A percentile compares a stretch with the other conserved stretches of the same genome.
Evolutionary conservation across 2,113 vertebrate species (phyloP).

Genomic region (Ardeotis arabs): DNA sequence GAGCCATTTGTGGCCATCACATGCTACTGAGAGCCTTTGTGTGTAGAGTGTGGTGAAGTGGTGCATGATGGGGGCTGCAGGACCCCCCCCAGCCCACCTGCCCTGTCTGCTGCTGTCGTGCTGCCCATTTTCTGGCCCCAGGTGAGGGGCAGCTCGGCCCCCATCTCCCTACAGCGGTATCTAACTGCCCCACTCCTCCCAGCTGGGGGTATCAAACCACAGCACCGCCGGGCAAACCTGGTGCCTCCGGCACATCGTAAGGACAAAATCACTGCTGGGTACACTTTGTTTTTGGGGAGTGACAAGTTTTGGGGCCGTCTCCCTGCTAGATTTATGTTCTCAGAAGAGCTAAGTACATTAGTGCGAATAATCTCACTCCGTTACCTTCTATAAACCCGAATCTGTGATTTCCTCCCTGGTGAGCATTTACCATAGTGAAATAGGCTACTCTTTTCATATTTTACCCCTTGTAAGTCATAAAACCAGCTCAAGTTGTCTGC

Average conservation of each 20-base stretch:
- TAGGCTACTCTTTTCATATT: slow-evolving; percentile 62
- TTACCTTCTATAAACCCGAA: slow-evolving; percentile 64
- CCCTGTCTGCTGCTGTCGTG: not conserved
- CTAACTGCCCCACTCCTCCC: not conserved
- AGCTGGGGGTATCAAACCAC: not conserved
- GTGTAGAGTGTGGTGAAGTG: accelerated
- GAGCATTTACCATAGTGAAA: slow-evolving; percentile 53
- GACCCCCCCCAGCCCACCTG: accelerated
- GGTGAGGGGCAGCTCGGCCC: accelerated
- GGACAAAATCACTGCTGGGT: not conserved
- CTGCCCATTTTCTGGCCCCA: not conserved
- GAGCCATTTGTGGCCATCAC: not conserved
- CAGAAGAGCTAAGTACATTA: slow-evolving; percentile 51
- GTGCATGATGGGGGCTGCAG: not conserved
- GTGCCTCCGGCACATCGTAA: not conserved
- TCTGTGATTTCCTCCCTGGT: slow-evolving; percentile 68
- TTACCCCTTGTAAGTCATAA: slow-evolving; percentile 69
- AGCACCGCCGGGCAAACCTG: not conserved
- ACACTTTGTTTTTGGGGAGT: not conserved
- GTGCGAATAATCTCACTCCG: slow-evolving; percentile 40
- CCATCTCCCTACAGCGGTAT: accelerated
- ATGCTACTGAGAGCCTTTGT: not conserved
- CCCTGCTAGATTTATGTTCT: slow-evolving; percentile 14
- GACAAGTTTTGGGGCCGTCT: not conserved
- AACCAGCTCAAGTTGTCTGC: slow-evolving; percentile 49